A percentile compares a stretch with the other conserved stretches of the same genome.
Conservation (phyloP, 2,797 vertebrate species). For the Micropoecilia bifurca region DNA sequence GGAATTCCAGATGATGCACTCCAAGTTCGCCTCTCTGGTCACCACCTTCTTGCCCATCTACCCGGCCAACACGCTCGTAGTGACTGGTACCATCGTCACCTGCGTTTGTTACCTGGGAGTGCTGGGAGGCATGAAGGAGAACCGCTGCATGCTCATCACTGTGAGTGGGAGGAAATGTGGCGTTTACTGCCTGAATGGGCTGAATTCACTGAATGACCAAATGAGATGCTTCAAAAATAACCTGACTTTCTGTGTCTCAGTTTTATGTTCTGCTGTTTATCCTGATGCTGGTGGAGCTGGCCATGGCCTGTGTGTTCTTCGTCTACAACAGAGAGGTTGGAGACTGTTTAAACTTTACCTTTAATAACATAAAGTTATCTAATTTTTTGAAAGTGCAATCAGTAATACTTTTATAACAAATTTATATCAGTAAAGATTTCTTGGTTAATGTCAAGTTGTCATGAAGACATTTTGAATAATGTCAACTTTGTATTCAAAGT, state of each 20-base stretch:
- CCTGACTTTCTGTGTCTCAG: constrained; percentile 38
- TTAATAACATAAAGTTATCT: no score
- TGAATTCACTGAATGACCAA: not conserved
- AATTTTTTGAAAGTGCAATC: no score
- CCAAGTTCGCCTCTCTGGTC: constrained; percentile 61
- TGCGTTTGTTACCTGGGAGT: constrained; percentile 77
- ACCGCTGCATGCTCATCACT: constrained; percentile 72
- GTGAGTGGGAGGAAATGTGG: constrained; percentile 55
- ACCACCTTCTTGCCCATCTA: constrained; percentile 71
- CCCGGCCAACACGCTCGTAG: constrained; percentile 73
- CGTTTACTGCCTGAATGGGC: not conserved
- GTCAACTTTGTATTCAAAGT: no score
- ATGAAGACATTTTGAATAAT: no score
- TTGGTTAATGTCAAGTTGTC: no score
- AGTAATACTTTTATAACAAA: no score
- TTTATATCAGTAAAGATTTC: no score
- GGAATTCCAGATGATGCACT: constrained; percentile 74
- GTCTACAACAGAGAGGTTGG: constrained; percentile 69
- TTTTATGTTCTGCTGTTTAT: constrained; percentile 73
- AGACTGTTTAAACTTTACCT: not conserved
- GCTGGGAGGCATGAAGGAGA: constrained; percentile 74
- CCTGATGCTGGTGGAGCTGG: constrained; percentile 77
- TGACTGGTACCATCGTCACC: constrained; percentile 70
- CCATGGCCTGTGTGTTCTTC: constrained; percentile 74
- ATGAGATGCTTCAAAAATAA: not conserved